Base-by-base conservation (phyloP, 2,113 vertebrate species). In the Maccullochella peelii region DNA sequence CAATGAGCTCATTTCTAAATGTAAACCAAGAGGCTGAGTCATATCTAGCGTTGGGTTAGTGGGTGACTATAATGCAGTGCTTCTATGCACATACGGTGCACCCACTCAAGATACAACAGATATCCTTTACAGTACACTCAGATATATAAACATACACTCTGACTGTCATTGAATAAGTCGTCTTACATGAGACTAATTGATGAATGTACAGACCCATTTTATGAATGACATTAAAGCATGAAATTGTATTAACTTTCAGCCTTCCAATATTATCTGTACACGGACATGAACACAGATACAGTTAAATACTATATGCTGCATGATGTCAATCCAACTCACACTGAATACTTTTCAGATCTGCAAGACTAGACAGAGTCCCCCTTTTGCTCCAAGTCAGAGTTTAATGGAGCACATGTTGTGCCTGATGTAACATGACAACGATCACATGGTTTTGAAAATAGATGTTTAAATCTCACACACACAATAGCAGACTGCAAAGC, bases 1-100 rank as follows among this genome's bases (percentile, higher is more conserved):
- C 70, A 77, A 75, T 67, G 77, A 80, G 47, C 47, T 83, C 55
- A 80, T 42, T 75, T 82, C 49, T 79, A 67, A 52, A 70, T 57
- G 65, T 38, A 52, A 68, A 79, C 58, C 44, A 52, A 83, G 49
- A 58, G 62, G 50, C 40, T 30, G 30, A 40, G 71, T 83, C 86
- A 89, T 79, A 79, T 40, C 38, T 36, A n/a, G 38, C 65, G 70
- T 79, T 68, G 44, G 40, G 21, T 67, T 23, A 47, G 38, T 21
- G 52, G 65, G 77, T 68, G 80, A 83, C 70, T 30, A 30, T 61
- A 71, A 55, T 67, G 50, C 58, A 78, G 72, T 15, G 38, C 38
- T 62, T 57, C 36, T 61, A 47, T 8, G 18, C 4, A 36, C 44
- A 27, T 36, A 6, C 8, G 6, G 21, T 33, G 6, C 67, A 68